A percentile compares a stretch with the other conserved stretches of the same genome.
phyloP scores from a whole-genome alignment of 2,113 vertebrate genomes.

The Austrofundulus limnaeus region DNA sequence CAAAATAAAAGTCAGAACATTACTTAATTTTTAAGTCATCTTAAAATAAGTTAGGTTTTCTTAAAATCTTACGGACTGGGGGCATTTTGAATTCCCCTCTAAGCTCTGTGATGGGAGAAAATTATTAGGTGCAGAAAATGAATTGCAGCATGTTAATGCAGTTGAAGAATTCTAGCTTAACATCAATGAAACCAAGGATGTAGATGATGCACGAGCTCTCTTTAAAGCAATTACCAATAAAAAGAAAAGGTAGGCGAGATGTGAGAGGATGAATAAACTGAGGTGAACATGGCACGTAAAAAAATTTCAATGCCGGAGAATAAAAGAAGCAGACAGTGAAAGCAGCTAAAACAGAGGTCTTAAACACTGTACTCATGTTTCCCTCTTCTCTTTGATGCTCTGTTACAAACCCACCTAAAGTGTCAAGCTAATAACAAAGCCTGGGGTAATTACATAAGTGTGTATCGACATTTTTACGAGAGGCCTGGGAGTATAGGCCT shows the following conservation, averaged over 20 bases:
- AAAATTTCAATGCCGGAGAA: conserved; percentile 4
- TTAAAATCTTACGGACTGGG: no score
- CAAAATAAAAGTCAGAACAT: no score
- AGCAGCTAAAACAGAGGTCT: neutral
- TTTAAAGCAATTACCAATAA: conserved; percentile 22
- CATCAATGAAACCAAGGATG: conserved; percentile 9
- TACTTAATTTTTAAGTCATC: no score
- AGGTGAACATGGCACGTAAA: conserved; percentile 22
- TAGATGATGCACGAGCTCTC: conserved; percentile 11
- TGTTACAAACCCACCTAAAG: conserved; percentile 20
- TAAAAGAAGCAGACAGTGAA: conserved; percentile 1
- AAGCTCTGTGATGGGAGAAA: no score
- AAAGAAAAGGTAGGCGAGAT: conserved; percentile 10
- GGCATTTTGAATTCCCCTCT: no score
- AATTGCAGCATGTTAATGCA: conserved; percentile 10
- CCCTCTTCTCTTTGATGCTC: conserved; percentile 5
- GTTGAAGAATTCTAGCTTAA: conserved; percentile 6
- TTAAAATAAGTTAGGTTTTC: no score
- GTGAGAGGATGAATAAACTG: neutral
- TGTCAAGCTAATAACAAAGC: conserved; percentile 42
- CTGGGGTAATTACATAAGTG: conserved; percentile 34
- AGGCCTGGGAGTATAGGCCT: conserved; percentile 23
- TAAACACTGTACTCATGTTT: conserved; percentile 1
- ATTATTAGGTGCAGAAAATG: conserved; percentile 3
- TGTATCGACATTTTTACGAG: conserved; percentile 39